These are phyloP conservation scores for Tursiops truncatus DNA, from an alignment of 2,113 vertebrate species.

Conservation along the genomic window DNA sequence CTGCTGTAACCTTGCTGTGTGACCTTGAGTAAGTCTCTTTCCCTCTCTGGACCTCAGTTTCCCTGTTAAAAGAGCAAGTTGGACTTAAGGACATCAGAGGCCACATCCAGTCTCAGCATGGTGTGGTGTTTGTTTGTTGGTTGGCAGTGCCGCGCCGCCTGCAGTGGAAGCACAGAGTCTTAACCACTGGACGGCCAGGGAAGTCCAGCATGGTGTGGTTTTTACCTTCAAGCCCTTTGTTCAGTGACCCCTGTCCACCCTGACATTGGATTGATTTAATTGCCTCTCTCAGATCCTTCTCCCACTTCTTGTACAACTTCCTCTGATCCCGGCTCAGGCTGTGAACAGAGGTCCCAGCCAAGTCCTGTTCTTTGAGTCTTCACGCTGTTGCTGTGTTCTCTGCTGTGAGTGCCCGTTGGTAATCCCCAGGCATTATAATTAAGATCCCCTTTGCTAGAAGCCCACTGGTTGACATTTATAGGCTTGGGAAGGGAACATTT, in stretches of 20 bases:
- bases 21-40: not conserved
- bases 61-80: not conserved
- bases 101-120: not conserved
- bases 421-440: not conserved
- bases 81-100: rapidly evolving
- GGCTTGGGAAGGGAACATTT: constrained; percentile 55
- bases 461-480: not conserved
- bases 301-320: no score
- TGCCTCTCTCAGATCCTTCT: not conserved
- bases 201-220: not conserved
- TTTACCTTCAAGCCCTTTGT: not conserved
- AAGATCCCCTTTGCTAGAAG: not conserved
- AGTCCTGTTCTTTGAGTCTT: not conserved
- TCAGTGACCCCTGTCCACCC: not conserved
- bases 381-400: not conserved
- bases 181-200: not conserved
- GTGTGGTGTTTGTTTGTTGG: not conserved
- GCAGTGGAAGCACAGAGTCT: not conserved
- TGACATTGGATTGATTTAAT: not conserved
- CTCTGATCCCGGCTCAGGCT: not conserved
- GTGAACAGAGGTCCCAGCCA: not conserved
- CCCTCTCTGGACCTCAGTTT: not conserved
- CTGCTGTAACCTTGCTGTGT: not conserved
- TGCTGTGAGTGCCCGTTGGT: rapidly evolving
- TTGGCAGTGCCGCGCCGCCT: no score